Evolutionary conservation across 2,888 invertebrate species (phyloP).

Genomic region (Agriopis aurantiaria): DNA sequence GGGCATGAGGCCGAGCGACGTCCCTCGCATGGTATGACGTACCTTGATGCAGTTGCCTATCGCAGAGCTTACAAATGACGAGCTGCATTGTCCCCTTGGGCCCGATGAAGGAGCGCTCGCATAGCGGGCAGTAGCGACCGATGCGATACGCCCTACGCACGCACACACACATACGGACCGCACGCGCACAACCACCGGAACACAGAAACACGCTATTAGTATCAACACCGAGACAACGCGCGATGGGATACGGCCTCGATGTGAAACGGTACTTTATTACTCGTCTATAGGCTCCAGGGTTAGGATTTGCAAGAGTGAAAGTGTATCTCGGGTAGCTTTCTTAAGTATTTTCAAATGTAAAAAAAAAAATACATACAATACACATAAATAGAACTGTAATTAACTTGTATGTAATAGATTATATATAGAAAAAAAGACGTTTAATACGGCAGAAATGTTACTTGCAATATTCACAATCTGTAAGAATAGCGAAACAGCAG

Average conservation of each 20-base stretch:
- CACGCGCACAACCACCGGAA: slow-evolving; percentile 83
- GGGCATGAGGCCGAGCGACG: slow-evolving; percentile 41
- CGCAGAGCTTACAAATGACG: slow-evolving; percentile 87
- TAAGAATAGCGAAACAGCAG: slow-evolving; percentile 1
- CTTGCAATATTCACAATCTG: background rate
- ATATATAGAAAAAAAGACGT: background rate
- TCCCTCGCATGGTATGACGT: slow-evolving; percentile 66
- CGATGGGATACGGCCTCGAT: slow-evolving; percentile 50
- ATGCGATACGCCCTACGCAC: slow-evolving; percentile 89
- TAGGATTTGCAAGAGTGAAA: slow-evolving; percentile 5
- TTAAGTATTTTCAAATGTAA: background rate
- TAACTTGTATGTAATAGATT: background rate
- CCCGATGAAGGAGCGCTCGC: slow-evolving; percentile 90
- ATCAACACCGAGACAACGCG: slow-evolving; percentile 60
- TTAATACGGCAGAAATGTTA: background rate
- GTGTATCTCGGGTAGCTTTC: no score
- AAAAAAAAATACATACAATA: background rate
- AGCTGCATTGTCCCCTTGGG: slow-evolving; percentile 89
- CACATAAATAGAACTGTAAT: background rate
- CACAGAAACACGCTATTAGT: slow-evolving; percentile 86
- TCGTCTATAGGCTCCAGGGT: slow-evolving; percentile 56
- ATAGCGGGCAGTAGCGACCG: slow-evolving; percentile 91
- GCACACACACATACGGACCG: slow-evolving; percentile 81
- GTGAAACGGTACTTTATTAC: slow-evolving; percentile 63
- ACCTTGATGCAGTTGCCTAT: slow-evolving; percentile 87